A percentile compares a stretch with the other conserved stretches of the same genome.
phyloP scores from a whole-genome alignment of 64 coral and sea anemone genomes.

The Actinia equina region DNA sequence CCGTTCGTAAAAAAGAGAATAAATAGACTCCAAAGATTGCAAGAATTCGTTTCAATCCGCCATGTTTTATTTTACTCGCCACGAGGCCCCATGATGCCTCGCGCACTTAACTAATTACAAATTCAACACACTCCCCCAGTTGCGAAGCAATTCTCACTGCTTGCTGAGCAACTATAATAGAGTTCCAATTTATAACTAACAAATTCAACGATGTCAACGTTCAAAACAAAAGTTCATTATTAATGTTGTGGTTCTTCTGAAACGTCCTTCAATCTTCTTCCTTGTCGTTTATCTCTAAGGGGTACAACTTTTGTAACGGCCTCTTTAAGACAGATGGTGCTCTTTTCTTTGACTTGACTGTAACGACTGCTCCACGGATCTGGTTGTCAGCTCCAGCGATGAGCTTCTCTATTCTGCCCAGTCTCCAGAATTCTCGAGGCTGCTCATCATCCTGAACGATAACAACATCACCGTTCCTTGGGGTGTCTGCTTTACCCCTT shows the following conservation, averaged over 20 bases:
- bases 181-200: constrained; percentile 19
- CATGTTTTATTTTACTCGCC: no score
- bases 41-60: no score
- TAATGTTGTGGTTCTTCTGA: neutral
- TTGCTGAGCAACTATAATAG: constrained; percentile 24
- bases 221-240: constrained; percentile 11
- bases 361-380: constrained; percentile 9
- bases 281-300: constrained; percentile 23
- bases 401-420: constrained; percentile 23
- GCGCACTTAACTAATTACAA: constrained; percentile 1
- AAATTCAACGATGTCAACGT: constrained; percentile 28
- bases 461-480: no score
- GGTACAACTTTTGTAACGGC: constrained; percentile 28
- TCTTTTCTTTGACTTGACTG: constrained; percentile 20
- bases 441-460: no score
- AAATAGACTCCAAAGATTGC: no score
- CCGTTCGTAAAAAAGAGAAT: no score
- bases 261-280: neutral
- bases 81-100: neutral
- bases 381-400: constrained; percentile 14
- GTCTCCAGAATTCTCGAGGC: neutral
- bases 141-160: constrained; percentile 11
- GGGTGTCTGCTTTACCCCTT: no score
- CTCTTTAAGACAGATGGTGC: constrained; percentile 17
- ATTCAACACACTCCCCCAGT: constrained; percentile 18